Conservation (phyloP, 1,140 invertebrate genomes). For the Drosophila elegans region DNA sequence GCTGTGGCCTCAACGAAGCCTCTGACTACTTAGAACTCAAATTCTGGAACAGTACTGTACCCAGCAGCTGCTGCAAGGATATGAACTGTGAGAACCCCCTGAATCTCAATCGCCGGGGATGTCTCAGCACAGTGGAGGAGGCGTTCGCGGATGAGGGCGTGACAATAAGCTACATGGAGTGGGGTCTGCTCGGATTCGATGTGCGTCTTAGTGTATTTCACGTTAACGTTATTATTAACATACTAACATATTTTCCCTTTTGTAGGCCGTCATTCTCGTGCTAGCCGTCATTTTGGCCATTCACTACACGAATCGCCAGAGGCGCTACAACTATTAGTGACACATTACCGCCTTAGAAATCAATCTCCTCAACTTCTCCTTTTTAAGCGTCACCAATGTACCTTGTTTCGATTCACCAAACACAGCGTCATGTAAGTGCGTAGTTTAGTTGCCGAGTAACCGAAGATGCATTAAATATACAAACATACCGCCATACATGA, state of each 20-base stretch:
- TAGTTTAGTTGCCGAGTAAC: constrained; percentile 56
- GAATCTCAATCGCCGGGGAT: constrained; percentile 85
- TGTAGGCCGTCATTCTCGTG: constrained; percentile 59
- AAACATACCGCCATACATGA: not conserved
- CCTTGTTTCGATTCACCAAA: constrained; percentile 36
- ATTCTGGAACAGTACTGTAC: constrained; percentile 59
- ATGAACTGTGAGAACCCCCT: constrained; percentile 70
- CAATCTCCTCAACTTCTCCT: constrained; percentile 37
- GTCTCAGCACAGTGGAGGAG: constrained; percentile 78
- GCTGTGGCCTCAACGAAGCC: constrained; percentile 87
- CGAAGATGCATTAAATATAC: constrained; percentile 44
- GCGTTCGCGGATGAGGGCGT: constrained; percentile 85
- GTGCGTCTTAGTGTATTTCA: constrained; percentile 25
- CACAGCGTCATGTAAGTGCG: constrained; percentile 18
- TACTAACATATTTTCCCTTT: constrained; percentile 12
- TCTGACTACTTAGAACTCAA: constrained; percentile 84
- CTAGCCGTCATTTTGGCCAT: constrained; percentile 70
- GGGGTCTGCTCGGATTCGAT: constrained; percentile 68
- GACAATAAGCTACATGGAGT: constrained; percentile 71
- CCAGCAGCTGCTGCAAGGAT: constrained; percentile 84
- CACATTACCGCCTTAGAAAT: constrained; percentile 22
- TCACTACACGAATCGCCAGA: constrained; percentile 70
- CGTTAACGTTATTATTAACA: not conserved
- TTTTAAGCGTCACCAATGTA: constrained; percentile 66
- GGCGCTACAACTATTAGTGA: constrained; percentile 67